Evolutionary conservation across 2,797 vertebrate genomes (phyloP), one percentile per base, ranked within the genome.

Genomic region (Odontamblyopus lacepedii): DNA sequence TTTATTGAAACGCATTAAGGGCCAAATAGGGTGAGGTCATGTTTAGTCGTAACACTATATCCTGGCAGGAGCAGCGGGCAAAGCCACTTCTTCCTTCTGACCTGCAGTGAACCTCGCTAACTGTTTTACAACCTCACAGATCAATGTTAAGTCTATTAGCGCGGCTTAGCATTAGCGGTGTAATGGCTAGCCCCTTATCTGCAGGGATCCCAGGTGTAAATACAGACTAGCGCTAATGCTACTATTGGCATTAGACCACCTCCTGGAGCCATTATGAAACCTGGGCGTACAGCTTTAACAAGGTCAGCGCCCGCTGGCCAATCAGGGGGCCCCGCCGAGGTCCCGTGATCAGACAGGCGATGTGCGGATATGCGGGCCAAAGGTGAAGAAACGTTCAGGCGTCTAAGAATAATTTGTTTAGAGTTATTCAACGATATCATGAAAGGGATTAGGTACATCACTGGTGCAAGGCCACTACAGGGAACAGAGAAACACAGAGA

Each of bases 71-170:
- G 32, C 67, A 55, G 23, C 65, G 38, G 65, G 69, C 70, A 71
- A 69, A 11, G 70, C 81, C 32, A 51, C 55, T 44, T 76, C 70
- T 73, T 68, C 67, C 48, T 56, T 78, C 69, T 83, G 70, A 84
- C 79, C 83, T 84, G 78, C 79, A 55, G 63, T 85, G 62, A 86
- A 83, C 85, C 75, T 76, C 71, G 66, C 73, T 76, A 81, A 86
- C 78, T 50, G 9, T 69, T 85, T 88, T 78, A 78, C 80, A 80
- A 87, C 76, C 67, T 85, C 57, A 67, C 84, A 84, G 80, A 90
- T 91, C 88, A 85, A 87, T 90, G 81, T 72, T 87, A 86, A 90
- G 75, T 87, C 84, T 83, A 86, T 88, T 87, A 85, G 80, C 29
- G 59, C 55, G 84, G 90, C 85, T 91, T 90, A 89, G 83, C 79